These are phyloP conservation scores for Drosophila simulans DNA, from an alignment of 1,140 invertebrate species.

Conservation along the genomic window DNA sequence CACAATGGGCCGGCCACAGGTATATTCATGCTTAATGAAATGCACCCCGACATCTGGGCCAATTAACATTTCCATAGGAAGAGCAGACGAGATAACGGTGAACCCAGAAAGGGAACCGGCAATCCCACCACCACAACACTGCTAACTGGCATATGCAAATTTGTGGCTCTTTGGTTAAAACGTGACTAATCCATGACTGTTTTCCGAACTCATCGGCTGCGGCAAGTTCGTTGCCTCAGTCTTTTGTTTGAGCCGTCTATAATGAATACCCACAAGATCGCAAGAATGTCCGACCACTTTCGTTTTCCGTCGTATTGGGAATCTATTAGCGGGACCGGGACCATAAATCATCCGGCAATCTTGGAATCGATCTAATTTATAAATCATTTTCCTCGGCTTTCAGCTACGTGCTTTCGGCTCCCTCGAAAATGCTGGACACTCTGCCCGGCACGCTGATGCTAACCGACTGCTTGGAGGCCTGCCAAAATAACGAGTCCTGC, in stretches of 20 bases:
- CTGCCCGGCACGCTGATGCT: conserved; percentile 96
- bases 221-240: conserved; percentile 50
- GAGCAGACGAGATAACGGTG: conserved; percentile 37
- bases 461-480: conserved; percentile 96
- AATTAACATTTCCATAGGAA: conserved; percentile 73
- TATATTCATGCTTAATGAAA: conserved; percentile 54
- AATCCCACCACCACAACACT: conserved; percentile 1
- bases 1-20: conserved; percentile 28
- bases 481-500: conserved; percentile 94
- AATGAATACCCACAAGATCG: conserved; percentile 9
- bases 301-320: conserved; percentile 28
- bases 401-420: conserved; percentile 95
- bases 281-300: conserved; percentile 25
- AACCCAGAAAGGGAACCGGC: conserved; percentile 32
- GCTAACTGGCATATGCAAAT: conserved; percentile 53
- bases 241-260: conserved; percentile 49
- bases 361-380: conserved; percentile 33
- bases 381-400: conserved; percentile 44
- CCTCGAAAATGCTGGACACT: conserved; percentile 94
- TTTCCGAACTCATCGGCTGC: conserved; percentile 57
- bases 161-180: conserved; percentile 38
- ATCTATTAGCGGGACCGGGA: conserved; percentile 12
- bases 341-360: conserved; percentile 28
- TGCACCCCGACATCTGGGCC: conserved; percentile 45
- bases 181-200: conserved; percentile 71